These are phyloP conservation scores for Acheta domesticus DNA, from an alignment of 2,888 invertebrate species.

Conservation along the genomic window DNA sequence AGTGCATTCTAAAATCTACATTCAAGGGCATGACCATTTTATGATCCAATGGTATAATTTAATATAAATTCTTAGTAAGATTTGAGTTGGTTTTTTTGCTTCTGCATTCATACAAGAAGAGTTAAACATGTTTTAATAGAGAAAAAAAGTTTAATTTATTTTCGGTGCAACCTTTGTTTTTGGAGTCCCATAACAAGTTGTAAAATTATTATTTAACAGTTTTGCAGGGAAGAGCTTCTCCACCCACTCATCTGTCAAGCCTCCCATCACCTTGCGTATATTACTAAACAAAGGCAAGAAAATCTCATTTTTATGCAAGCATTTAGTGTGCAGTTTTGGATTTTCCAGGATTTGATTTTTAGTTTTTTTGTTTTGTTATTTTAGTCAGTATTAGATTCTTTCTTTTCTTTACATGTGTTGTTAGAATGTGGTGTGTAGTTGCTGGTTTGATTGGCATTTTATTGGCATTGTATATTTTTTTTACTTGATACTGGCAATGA, in stretches of 20 bases:
- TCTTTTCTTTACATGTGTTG: neutral
- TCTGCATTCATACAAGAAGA: too few species aligned
- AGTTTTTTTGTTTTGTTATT: neutral
- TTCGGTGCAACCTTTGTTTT: too few species aligned
- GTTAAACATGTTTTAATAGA: too few species aligned
- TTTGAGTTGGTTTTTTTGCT: too few species aligned
- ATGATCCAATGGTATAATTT: too few species aligned
- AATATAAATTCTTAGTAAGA: too few species aligned
- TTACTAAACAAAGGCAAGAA: neutral
- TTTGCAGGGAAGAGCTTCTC: neutral
- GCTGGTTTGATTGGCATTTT: neutral
- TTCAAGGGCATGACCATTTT: too few species aligned
- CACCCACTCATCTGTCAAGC: neutral
- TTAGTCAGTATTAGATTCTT: neutral
- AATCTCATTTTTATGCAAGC: neutral
- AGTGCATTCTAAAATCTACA: too few species aligned
- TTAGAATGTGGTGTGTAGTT: neutral
- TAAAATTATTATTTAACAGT: constrained; percentile 2
- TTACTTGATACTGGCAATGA: too few species aligned
- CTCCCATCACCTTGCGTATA: neutral
- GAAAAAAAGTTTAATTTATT: too few species aligned
- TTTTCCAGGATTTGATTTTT: neutral
- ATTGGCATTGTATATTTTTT: too few species aligned
- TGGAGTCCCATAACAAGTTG: neutral
- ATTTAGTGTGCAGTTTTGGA: neutral